Evolutionary conservation across 2,888 invertebrate genomes (phyloP), one percentile per base, ranked within the genome.

Genomic region (Thysanoteuthis rhombus): DNA sequence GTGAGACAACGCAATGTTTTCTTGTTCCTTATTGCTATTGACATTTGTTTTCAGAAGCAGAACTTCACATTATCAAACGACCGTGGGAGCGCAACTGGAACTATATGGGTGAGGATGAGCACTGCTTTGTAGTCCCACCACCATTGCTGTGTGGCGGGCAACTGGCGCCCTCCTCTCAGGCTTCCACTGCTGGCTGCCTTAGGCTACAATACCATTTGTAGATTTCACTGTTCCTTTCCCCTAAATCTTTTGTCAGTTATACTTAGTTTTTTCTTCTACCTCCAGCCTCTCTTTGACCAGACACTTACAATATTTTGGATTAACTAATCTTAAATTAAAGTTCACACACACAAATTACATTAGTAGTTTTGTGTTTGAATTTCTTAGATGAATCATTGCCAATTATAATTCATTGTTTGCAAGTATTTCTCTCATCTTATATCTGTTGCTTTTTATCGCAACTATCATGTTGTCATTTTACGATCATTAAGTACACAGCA

Each of bases 91-190:
- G 45, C 42, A 92, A 92, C 42, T 92, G 92, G 92, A 92, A 92
- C 92, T 92, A 92, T 92, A 92, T 92, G 92, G 92, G 92, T 92
- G 92, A 92, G 92, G 45, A 40, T 40, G 42, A 45, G 92, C 92
- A 92, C 92, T 45, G 92, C 45, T 92, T 92, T 92, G 92, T 92
- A 92, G 92, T 92, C 45, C 42, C 92, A 92, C 92, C 39, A 45
- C 92, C 45, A 45, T 45, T 92, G 92, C 45, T 75, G 75, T 75
- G 75, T 75, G 75, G 75, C n/a, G 75, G 75, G 75, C n/a, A 75
- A 75, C 75, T 75, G 75, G 75, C 16, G 75, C 75, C n/a, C 75
- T 75, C n/a, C 75, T 75, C 75, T 75, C 75, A 75, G 75, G 75
- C 75, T 75, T 75, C 75, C 75, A 75, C 75, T 75, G 75, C 75